Conservation (phyloP, 2,797 vertebrate genomes). For the Pseudomugil tenellus region DNA sequence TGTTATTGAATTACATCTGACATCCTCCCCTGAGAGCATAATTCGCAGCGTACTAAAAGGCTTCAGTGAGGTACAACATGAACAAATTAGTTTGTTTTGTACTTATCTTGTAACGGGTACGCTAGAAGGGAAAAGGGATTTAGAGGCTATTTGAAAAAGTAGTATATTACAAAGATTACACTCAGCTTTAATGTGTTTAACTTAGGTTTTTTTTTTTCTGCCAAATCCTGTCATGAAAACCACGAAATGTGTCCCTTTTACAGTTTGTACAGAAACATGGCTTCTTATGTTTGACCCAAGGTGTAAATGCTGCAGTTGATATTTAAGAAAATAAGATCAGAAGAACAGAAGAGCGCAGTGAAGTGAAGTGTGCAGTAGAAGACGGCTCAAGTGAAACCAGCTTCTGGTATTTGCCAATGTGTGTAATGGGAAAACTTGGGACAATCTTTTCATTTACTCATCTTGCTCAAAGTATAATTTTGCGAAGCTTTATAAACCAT, state of each 20-base stretch:
- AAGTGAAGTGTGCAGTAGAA: neutral
- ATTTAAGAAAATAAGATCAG: constrained; percentile 3
- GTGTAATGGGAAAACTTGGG: neutral
- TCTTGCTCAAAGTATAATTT: neutral
- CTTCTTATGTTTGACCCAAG: constrained; percentile 15
- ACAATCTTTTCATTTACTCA: neutral
- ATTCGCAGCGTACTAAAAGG: constrained; percentile 72
- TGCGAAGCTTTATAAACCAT: neutral
- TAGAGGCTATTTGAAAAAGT: constrained; percentile 52
- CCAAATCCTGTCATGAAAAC: constrained; percentile 42
- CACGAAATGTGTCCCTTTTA: constrained; percentile 15
- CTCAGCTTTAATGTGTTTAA: constrained; percentile 55
- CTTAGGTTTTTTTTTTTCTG: constrained; percentile 27
- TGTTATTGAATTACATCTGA: constrained; percentile 77
- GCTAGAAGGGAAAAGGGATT: constrained; percentile 52
- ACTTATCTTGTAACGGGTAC: constrained; percentile 48
- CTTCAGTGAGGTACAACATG: constrained; percentile 53
- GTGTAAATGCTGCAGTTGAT: neutral
- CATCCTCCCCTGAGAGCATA: constrained; percentile 65
- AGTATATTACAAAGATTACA: constrained; percentile 56
- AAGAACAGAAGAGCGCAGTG: neutral
- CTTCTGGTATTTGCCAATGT: neutral
- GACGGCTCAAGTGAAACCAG: neutral
- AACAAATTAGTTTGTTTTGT: constrained; percentile 76
- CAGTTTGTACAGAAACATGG: neutral